Evolutionary conservation across 2,113 vertebrate genomes (phyloP).

Genomic region (Sinocyclocheilus maitianheensis): DNA sequence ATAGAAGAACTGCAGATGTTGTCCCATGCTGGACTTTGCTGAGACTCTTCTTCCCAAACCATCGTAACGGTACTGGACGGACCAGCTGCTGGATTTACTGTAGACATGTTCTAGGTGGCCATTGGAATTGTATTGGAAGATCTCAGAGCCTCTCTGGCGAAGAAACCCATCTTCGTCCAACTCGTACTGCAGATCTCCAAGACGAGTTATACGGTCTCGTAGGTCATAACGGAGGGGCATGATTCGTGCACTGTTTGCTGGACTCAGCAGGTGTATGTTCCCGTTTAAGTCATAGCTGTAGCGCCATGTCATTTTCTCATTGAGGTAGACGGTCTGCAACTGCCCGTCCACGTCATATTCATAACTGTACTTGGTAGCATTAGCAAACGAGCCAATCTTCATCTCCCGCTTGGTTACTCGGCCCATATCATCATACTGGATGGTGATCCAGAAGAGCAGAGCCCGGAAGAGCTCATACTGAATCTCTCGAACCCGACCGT

Average conservation of each 20-base stretch:
- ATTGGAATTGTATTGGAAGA: constrained; percentile 98
- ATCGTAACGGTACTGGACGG: constrained; percentile 91
- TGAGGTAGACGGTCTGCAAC: constrained; percentile 92
- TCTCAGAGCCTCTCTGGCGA: constrained; percentile 90
- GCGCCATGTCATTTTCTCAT: constrained; percentile 95
- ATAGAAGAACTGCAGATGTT: constrained; percentile 96
- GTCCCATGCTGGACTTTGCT: constrained; percentile 89
- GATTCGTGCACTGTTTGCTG: constrained; percentile 86
- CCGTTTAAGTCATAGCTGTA: constrained; percentile 99
- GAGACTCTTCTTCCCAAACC: constrained; percentile 93
- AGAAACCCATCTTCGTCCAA: constrained; percentile 96
- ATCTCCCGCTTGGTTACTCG: constrained; percentile 92
- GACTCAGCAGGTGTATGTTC: constrained; percentile 92
- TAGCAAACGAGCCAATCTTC: constrained; percentile 96
- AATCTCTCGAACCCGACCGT: constrained; percentile 95
- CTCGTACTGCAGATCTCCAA: constrained; percentile 93
- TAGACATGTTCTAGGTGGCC: constrained; percentile 92
- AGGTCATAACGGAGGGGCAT: constrained; percentile 92
- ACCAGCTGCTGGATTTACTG: constrained; percentile 95
- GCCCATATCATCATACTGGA: constrained; percentile 96
- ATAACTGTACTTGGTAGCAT: constrained; percentile 93
- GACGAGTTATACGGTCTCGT: constrained; percentile 92
- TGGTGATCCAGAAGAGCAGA: constrained; percentile 97
- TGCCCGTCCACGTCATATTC: constrained; percentile 97
- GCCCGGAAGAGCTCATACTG: constrained; percentile 97